These are phyloP conservation scores for Aphaenogaster rudis DNA, from an alignment of 1,140 invertebrate species.

Conservation along the genomic window DNA sequence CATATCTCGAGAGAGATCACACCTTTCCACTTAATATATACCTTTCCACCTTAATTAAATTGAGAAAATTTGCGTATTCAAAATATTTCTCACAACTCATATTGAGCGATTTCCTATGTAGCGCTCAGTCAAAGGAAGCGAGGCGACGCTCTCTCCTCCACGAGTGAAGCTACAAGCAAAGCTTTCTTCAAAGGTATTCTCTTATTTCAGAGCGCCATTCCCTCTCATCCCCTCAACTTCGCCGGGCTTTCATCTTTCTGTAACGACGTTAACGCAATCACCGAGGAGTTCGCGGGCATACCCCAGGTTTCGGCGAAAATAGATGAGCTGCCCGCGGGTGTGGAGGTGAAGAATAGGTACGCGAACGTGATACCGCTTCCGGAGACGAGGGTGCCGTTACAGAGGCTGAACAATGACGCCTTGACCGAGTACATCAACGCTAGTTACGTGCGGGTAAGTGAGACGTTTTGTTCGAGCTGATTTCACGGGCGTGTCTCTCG, in stretches of 20 bases:
- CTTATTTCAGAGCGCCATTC: constrained; percentile 88
- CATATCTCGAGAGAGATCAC: background rate
- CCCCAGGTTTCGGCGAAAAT: constrained; percentile 92
- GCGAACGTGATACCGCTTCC: constrained; percentile 97
- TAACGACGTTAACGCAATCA: constrained; percentile 90
- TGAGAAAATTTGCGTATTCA: background rate
- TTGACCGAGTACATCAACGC: constrained; percentile 97
- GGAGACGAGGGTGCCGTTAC: constrained; percentile 93
- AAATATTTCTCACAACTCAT: constrained; percentile 24
- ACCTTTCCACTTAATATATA: background rate
- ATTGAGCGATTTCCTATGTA: background rate
- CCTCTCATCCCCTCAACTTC: constrained; percentile 92
- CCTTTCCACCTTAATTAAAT: background rate
- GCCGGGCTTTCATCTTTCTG: constrained; percentile 92
- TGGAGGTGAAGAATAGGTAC: constrained; percentile 97
- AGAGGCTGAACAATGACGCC: constrained; percentile 90
- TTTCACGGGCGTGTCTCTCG: background rate
- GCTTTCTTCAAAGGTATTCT: constrained; percentile 28
- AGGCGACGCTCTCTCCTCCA: background rate
- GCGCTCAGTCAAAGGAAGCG: background rate
- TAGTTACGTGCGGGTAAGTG: constrained; percentile 93
- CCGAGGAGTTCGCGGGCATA: constrained; percentile 93
- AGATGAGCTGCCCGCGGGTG: constrained; percentile 94
- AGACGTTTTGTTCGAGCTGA: constrained; percentile 2
- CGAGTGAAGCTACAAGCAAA: background rate